Evolutionary conservation across 2,113 vertebrate genomes (phyloP).

Genomic region (Perognathus longimembris): DNA sequence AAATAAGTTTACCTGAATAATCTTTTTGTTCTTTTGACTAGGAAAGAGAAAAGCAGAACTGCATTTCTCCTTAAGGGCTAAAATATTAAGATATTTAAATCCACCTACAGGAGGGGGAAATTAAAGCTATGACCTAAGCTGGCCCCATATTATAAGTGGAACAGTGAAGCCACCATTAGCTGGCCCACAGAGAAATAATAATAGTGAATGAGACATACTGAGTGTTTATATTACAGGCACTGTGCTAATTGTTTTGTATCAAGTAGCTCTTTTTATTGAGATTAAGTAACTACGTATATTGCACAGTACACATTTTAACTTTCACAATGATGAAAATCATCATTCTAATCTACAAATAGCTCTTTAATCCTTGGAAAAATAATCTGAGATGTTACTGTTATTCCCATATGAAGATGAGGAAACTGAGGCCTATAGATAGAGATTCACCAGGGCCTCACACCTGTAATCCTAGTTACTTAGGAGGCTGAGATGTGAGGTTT

Average conservation of each 20-base stretch:
- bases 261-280: not conserved
- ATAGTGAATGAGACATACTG: not conserved
- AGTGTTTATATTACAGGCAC: not conserved
- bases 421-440: not conserved
- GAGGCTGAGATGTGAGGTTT: no score
- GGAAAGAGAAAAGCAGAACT: not conserved
- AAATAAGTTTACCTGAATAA: not conserved
- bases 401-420: not conserved
- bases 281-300: no score
- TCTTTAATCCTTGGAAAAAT: not conserved
- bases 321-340: no score
- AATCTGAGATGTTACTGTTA: slow-evolving; percentile 11
- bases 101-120: not conserved
- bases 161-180: not conserved
- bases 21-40: not conserved
- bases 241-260: slow-evolving; percentile 8
- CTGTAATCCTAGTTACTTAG: no score
- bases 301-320: no score
- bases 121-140: slow-evolving; percentile 32
- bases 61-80: slow-evolving; percentile 11
- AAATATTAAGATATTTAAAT: slow-evolving; percentile 36
- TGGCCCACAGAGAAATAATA: not conserved
- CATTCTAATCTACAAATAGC: no score
- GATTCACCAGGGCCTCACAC: not conserved
- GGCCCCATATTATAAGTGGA: not conserved